A percentile compares a stretch with the other conserved stretches of the same genome.
These are phyloP conservation scores for Drosophila infuscata DNA, from an alignment of 2,888 invertebrate species.

Conservation along the genomic window DNA sequence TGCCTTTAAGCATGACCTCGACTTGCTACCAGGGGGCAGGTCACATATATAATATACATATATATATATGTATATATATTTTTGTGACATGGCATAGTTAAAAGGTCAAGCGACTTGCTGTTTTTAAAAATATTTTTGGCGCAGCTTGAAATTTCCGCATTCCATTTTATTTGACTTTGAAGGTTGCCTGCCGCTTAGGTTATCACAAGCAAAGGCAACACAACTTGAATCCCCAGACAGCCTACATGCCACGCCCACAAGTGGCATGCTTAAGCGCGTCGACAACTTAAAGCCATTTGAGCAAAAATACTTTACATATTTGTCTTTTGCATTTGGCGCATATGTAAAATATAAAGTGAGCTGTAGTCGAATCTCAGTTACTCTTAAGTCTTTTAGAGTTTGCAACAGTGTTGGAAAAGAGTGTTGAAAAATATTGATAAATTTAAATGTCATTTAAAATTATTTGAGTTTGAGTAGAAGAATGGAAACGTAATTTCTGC, in stretches of 20 bases:
- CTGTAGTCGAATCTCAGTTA: neutral
- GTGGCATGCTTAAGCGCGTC: slow-evolving; percentile 25
- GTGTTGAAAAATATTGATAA: neutral
- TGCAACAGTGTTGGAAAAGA: neutral
- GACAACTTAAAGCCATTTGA: slow-evolving; percentile 50
- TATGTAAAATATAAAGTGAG: neutral
- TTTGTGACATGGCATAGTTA: slow-evolving; percentile 5
- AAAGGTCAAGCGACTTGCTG: slow-evolving; percentile 53
- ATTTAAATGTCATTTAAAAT: neutral
- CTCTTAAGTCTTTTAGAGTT: slow-evolving; percentile 1
- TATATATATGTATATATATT: neutral
- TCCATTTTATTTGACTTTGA: slow-evolving; percentile 35
- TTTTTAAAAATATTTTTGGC: slow-evolving; percentile 32
- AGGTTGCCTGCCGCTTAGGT: slow-evolving; percentile 33
- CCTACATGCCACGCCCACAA: slow-evolving; percentile 20
- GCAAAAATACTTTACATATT: slow-evolving; percentile 73
- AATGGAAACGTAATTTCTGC: neutral
- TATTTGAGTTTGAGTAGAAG: neutral
- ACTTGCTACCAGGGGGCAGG: slow-evolving; percentile 3
- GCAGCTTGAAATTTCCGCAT: slow-evolving; percentile 44
- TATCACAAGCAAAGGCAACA: slow-evolving; percentile 21
- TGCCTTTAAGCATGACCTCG: slow-evolving; percentile 41
- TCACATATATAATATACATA: too few species aligned
- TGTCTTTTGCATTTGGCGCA: slow-evolving; percentile 52
- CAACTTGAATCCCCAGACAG: neutral